A percentile compares a stretch with the other conserved stretches of the same genome.
Conservation (phyloP, 1,140 invertebrate genomes). For the Lordiphosa collinella region DNA sequence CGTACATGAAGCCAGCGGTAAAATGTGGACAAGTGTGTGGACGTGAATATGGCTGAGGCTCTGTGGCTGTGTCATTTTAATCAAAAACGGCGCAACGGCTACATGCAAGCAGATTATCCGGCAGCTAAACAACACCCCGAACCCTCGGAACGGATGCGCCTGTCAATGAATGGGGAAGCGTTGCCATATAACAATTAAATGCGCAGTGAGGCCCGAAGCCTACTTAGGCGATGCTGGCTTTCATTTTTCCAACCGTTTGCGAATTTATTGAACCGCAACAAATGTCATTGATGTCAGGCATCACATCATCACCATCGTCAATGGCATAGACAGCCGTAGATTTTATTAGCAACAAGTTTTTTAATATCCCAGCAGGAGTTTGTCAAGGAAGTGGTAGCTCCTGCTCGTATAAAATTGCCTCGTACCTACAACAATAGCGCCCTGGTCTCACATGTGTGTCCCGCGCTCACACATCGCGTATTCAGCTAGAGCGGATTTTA, state of each 20-base stretch:
- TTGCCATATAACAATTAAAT: conserved; percentile 59
- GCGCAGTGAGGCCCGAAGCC: conserved; percentile 55
- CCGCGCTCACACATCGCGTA: conserved; percentile 27
- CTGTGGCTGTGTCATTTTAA: conserved; percentile 57
- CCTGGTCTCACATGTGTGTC: conserved; percentile 20
- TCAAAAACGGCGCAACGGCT: conserved; percentile 57
- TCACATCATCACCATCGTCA: conserved; percentile 24
- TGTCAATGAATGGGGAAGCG: conserved; percentile 38
- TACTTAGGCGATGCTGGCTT: conserved; percentile 40
- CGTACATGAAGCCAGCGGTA: conserved; percentile 9
- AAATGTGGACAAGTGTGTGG: conserved; percentile 25
- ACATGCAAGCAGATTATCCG: conserved; percentile 68
- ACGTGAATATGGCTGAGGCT: conserved; percentile 21
- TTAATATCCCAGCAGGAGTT: conserved; percentile 66
- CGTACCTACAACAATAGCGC: conserved; percentile 59
- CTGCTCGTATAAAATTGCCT: conserved; percentile 37
- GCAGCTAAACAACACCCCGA: conserved; percentile 69
- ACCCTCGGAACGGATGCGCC: not conserved
- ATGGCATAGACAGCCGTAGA: conserved; percentile 38
- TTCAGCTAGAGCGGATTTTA: conserved; percentile 54
- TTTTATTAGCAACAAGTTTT: conserved; percentile 76
- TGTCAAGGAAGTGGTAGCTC: conserved; percentile 18
- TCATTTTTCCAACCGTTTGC: conserved; percentile 45
- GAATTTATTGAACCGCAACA: conserved; percentile 77
- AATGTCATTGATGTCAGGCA: conserved; percentile 72